phyloP scores from a whole-genome alignment of 2,113 vertebrate species.

The Oncorhynchus kisutch region DNA sequence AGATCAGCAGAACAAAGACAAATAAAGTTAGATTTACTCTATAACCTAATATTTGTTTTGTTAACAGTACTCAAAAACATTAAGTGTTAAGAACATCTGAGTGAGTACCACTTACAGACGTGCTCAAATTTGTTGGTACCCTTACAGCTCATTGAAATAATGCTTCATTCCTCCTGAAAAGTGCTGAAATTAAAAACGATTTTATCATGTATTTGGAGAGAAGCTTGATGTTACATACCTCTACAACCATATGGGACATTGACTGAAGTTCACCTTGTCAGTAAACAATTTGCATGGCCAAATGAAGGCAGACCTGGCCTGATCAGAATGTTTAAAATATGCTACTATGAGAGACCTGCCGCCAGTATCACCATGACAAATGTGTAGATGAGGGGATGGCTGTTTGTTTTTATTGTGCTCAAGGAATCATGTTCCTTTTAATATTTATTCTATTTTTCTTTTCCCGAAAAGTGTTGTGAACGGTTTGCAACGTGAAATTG shows the following conservation, averaged over 20 bases:
- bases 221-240: conserved; percentile 36
- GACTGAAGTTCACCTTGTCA: conserved; percentile 35
- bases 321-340: conserved; percentile 52
- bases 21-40: conserved; percentile 16
- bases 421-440: conserved; percentile 58
- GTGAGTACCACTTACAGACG: too few relatives aligned
- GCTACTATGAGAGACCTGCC: conserved; percentile 55
- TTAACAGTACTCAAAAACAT: neutral
- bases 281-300: conserved; percentile 68
- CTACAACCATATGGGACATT: conserved; percentile 34
- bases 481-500: conserved; percentile 70
- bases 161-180: too few relatives aligned
- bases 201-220: conserved; percentile 58
- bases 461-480: conserved; percentile 63
- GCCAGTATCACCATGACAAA: conserved; percentile 64
- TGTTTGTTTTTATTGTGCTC: conserved; percentile 59
- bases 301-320: conserved; percentile 68
- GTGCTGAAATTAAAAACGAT: too few relatives aligned
- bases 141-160: too few relatives aligned
- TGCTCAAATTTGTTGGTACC: too few relatives aligned
- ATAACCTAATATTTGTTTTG: conserved; percentile 14
- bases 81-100: neutral
- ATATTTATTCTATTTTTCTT: conserved; percentile 64
- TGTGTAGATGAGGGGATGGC: conserved; percentile 54
- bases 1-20: conserved; percentile 17